Base-by-base conservation (phyloP, 2,113 vertebrate genomes). In the Pipa parva region DNA sequence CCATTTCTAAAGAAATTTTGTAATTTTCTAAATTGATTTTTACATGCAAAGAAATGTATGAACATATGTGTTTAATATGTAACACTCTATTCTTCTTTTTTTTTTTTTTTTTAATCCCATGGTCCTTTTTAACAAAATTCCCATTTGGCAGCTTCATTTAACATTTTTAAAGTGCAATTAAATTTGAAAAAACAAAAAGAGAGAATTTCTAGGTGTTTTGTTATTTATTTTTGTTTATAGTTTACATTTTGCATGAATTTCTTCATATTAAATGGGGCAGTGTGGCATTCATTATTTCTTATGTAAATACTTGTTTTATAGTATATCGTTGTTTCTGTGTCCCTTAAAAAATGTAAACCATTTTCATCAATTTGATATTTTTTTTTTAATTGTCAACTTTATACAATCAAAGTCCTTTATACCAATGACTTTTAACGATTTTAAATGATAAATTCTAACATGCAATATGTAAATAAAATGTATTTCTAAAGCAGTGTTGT, bases 241-340 rank as follows among this genome's bases (percentile, higher is more conserved):
- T 26, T 2, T 18, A 10, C 9, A 5, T 49, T 49, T 49, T 49
- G 18, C 21, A 22, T 22, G 21, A 22, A 13, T 22, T 49, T 13
- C 18, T 21, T 22, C 21, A 7, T 12, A 10, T 49, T 6, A 24
- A 24, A 49, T 49, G 15, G 55, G 18, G 28, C 21, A 7, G 50
- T 48, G n/a, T 28, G 37, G 22, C n/a, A 20, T 50, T 29, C 52
- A 37, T 4, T n/a, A 51, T 51, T 59, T 52, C 18, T 59, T n/a
- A 52, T 69, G 64, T 68, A 68, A 68, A 69, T 51, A 69, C 31
- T 52, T 69, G 3, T 52, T 52, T 26, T 59, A 18, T 46, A 46
- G 15, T 20, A 7, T 49, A 22, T 20, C 12, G 10, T 22, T 21
- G 20, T 49, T 22, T 10, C 15, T 20, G 1, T 24, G 18, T 49